Evolutionary conservation across 2,113 vertebrate species (phyloP), one percentile per base, ranked within the genome.

Genomic region (Pipa parva): DNA sequence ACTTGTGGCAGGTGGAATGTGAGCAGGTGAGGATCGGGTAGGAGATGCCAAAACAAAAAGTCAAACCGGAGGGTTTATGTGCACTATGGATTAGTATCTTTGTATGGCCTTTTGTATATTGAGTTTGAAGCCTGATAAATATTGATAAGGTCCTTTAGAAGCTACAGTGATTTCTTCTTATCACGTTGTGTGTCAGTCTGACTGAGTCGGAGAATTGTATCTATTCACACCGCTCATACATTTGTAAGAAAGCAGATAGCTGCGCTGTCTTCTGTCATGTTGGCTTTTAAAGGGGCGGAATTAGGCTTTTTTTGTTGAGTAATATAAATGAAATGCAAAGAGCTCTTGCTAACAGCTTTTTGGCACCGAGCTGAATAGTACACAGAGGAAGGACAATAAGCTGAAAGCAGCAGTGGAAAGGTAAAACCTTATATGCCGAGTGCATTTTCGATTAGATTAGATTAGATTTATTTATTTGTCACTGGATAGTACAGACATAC

Each of bases 181-280:
- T 55, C 1, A 17, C 25, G 29, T 55, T 55, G 51, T n/a, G 6
- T 28, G 24, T 28, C 26, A 54, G 51, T 27, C 3, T 21, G 39
- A 42, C 10, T n/a, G 39, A 25, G 21, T 51, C 10, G 22, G 15
- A 55, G 25, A 55, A 55, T 28, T 5, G 25, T 55, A 27, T 28
- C 17, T 55, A 27, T 28, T 27, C 24, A 55, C 24, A 55, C 25
- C 17, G 15, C 26, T 27, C 26, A 27, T 29, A n/a, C 29, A 10
- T 55, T 10, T 55, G 26, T 28, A 26, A 55, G 18, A 11, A 3
- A 48, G 17, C 33, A 26, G 21, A 42, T 22, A 33, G 20, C 63
- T 36, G 56, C 26, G 45, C 28, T 27, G 15, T 46, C 55, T 49
- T 15, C 45, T 67, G 58, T 64, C 37, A 36, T 49, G 42, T n/a